phyloP scores from a whole-genome alignment of 2,113 vertebrate species.

The Fulmarus glacialis region DNA sequence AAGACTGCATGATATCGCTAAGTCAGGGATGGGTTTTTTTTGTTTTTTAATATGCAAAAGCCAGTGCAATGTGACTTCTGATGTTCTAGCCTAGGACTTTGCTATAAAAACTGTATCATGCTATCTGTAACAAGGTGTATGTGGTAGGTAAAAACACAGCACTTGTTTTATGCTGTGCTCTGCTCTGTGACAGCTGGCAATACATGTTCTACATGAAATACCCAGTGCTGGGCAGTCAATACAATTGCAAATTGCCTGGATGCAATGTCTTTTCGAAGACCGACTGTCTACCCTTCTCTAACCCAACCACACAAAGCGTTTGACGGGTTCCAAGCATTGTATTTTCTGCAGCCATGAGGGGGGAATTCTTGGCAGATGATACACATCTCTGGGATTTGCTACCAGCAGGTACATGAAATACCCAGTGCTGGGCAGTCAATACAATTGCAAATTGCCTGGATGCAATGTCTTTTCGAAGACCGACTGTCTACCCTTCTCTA shows the following conservation, averaged over 20 bases:
- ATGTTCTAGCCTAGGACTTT: background rate
- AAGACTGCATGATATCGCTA: background rate
- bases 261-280: background rate
- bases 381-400: background rate
- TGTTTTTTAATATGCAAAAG: background rate
- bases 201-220: background rate
- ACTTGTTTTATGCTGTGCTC: background rate
- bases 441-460: background rate
- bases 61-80: background rate
- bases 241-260: background rate
- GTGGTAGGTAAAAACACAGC: background rate
- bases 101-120: background rate
- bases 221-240: background rate
- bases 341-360: background rate
- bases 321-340: background rate
- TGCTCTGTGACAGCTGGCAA: background rate
- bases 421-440: background rate
- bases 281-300: background rate
- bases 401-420: background rate
- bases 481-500: background rate
- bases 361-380: background rate
- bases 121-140: rapidly evolving
- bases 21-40: rapidly evolving
- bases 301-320: background rate
- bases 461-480: background rate